Evolutionary conservation across 2,797 vertebrate species (phyloP).

Genomic region (Ceyx erithaca): DNA sequence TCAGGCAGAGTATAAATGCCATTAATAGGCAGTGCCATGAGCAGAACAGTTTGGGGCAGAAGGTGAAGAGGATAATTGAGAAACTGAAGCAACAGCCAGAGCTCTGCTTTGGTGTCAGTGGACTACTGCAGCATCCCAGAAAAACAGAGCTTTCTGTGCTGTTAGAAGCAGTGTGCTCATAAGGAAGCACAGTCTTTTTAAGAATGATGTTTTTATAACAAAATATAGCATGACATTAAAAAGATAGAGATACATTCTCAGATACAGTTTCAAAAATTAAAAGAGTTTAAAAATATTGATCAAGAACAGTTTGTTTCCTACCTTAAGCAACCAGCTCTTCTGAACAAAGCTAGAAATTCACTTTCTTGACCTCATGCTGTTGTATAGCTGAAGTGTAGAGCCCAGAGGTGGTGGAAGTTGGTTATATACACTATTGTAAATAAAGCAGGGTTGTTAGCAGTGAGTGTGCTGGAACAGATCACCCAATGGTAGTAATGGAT

Average conservation of each 20-base stretch:
- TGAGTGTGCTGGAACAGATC: not conserved
- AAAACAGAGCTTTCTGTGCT: not conserved
- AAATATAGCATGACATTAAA: not conserved
- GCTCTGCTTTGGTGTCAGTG: not conserved
- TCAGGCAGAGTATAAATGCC: not conserved
- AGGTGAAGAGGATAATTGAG: not conserved
- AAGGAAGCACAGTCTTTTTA: not conserved
- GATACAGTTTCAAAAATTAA: not conserved
- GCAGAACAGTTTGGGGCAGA: not conserved
- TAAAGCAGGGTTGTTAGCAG: not conserved
- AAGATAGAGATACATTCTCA: not conserved
- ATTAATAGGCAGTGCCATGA: not conserved
- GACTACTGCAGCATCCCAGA: not conserved
- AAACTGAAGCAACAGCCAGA: not conserved
- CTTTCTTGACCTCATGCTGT: accelerated
- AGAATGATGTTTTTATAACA: not conserved
- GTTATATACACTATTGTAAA: not conserved
- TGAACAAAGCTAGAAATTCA: not conserved
- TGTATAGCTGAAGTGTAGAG: not conserved
- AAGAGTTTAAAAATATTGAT: not conserved
- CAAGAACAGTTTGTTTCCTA: not conserved
- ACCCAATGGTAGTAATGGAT: accelerated
- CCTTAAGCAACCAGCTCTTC: not conserved
- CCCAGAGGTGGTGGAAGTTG: not conserved
- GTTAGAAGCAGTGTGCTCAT: not conserved